Conservation (phyloP, 2,113 vertebrate species). For the Phrynosoma platyrhinos region DNA sequence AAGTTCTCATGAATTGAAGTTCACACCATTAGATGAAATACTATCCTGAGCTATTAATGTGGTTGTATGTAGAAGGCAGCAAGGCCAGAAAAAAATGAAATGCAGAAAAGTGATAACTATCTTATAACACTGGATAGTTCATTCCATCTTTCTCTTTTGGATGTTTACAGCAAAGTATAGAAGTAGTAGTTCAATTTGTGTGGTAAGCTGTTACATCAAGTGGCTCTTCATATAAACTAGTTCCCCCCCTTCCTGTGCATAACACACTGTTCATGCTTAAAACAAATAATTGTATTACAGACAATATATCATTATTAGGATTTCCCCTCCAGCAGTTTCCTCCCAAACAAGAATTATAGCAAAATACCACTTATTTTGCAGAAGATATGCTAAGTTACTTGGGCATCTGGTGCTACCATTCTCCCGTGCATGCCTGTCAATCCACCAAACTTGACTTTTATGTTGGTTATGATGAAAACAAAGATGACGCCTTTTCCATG, state of each 20-base stretch:
- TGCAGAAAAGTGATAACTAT: neutral
- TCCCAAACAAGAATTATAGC: neutral
- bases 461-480: neutral
- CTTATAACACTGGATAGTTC: neutral
- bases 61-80: neutral
- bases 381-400: neutral
- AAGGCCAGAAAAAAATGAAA: neutral
- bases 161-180: neutral
- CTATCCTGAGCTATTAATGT: too few species aligned
- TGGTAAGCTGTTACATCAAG: neutral
- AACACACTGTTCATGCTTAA: neutral
- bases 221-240: neutral
- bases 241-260: neutral
- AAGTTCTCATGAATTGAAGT: neutral
- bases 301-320: neutral
- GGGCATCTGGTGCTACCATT: neutral
- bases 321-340: neutral
- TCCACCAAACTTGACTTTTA: neutral
- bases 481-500: neutral
- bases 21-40: neutral
- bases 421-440: neutral
- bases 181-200: neutral
- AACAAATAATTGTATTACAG: slow-evolving; percentile 6
- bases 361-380: neutral
- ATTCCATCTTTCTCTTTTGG: neutral